A percentile compares a stretch with the other conserved stretches of the same genome.
Conservation (phyloP, 2,113 vertebrate species). For the Perca flavescens region DNA sequence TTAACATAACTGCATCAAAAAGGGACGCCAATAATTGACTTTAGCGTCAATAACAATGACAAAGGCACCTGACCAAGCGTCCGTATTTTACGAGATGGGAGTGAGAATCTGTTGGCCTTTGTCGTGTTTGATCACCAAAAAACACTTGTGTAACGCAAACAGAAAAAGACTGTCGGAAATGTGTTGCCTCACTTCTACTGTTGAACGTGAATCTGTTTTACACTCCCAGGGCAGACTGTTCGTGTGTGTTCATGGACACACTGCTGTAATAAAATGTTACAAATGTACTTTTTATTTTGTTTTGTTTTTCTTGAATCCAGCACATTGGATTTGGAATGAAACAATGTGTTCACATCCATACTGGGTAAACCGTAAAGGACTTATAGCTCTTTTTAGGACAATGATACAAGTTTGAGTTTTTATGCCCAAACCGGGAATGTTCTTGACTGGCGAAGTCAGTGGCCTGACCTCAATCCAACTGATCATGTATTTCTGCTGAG, state of each 20-base stretch:
- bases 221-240: neutral
- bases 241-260: neutral
- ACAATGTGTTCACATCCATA: neutral
- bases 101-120: neutral
- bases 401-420: neutral
- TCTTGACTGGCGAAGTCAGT: slow-evolving; percentile 12
- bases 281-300: neutral
- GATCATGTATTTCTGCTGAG: neutral
- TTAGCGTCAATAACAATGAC: too few species aligned
- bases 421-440: neutral
- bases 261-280: neutral
- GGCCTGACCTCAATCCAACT: slow-evolving; percentile 1
- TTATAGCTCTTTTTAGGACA: neutral
- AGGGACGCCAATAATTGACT: too few species aligned
- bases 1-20: too few species aligned
- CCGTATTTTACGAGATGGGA: too few species aligned
- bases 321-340: neutral
- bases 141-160: neutral
- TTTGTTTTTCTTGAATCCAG: neutral
- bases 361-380: neutral
- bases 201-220: slow-evolving; percentile 12
- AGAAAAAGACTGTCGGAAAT: neutral
- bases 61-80: too few species aligned
- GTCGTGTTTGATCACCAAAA: slow-evolving; percentile 12
- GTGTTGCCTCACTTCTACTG: neutral